Conservation (phyloP, 2,888 invertebrate genomes). For the Shargacucullia verbasci region DNA sequence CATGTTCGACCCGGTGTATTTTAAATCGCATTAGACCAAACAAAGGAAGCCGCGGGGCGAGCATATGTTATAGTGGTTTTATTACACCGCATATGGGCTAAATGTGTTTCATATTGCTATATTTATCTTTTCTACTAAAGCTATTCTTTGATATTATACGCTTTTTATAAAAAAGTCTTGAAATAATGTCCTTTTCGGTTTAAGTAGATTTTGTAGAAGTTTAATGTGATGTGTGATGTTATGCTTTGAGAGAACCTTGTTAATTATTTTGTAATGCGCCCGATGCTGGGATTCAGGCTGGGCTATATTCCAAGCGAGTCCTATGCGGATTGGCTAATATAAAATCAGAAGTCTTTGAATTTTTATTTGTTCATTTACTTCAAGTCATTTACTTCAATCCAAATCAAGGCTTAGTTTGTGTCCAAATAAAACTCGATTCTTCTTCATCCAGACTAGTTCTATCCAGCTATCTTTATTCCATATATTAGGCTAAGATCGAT, state of each 20-base stretch:
- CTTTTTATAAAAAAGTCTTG: slow-evolving; percentile 5
- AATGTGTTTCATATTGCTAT: slow-evolving; percentile 57
- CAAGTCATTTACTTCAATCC: too few species aligned
- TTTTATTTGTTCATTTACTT: too few species aligned
- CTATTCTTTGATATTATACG: slow-evolving; percentile 8
- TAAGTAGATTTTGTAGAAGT: not conserved
- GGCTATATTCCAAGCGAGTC: too few species aligned
- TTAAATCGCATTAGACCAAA: slow-evolving; percentile 56
- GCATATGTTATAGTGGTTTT: slow-evolving; percentile 50
- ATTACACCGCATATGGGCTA: slow-evolving; percentile 52
- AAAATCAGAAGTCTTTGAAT: too few species aligned
- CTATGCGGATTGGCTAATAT: too few species aligned
- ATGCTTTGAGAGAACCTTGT: not conserved
- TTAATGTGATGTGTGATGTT: not conserved
- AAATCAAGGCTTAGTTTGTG: too few species aligned
- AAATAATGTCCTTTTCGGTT: slow-evolving; percentile 3
- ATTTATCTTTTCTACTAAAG: slow-evolving; percentile 41
- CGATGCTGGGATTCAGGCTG: too few species aligned
- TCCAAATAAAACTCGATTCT: too few species aligned
- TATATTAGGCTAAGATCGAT: too few species aligned
- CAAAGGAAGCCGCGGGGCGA: slow-evolving; percentile 36
- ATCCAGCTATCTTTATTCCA: too few species aligned
- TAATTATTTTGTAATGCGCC: too few species aligned
- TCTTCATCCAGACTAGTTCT: too few species aligned
- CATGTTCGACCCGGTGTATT: slow-evolving; percentile 39